These are phyloP conservation scores for Chelonia mydas DNA, from an alignment of 2,797 vertebrate genomes.

Conservation along the genomic window DNA sequence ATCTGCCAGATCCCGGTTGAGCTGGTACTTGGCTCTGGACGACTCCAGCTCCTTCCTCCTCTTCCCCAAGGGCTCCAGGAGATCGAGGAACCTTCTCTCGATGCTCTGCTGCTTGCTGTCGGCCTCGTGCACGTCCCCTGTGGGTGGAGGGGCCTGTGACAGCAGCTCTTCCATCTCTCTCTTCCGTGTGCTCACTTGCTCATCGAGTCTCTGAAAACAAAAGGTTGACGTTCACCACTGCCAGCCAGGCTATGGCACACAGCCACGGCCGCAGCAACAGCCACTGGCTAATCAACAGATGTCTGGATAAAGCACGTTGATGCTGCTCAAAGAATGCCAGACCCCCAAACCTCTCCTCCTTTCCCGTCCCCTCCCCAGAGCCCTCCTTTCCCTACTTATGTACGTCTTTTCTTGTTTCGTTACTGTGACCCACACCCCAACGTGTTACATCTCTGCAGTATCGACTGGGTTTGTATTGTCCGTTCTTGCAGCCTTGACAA, in stretches of 20 bases:
- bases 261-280: background rate
- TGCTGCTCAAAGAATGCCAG: background rate
- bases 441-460: no score
- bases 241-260: background rate
- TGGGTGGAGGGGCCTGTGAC: conserved; percentile 77
- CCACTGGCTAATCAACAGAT: background rate
- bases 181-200: conserved; percentile 89
- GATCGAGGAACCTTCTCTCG: conserved; percentile 86
- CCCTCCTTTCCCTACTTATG: background rate
- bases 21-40: conserved; percentile 89
- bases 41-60: conserved; percentile 90
- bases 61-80: conserved; percentile 87
- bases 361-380: background rate
- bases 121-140: conserved; percentile 81
- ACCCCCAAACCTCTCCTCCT: background rate
- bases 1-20: conserved; percentile 92
- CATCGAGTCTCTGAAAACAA: conserved; percentile 88
- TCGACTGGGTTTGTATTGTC: no score
- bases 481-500: no score
- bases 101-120: conserved; percentile 83
- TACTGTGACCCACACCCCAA: background rate
- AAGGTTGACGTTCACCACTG: background rate
- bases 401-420: background rate
- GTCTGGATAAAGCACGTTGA: background rate
- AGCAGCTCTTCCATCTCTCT: conserved; percentile 91